Percentiles rank a stretch among this genome's conserved stretches.
These are phyloP conservation scores for Euschistus heros DNA, from an alignment of 1,140 invertebrate genomes.

Conservation along the genomic window DNA sequence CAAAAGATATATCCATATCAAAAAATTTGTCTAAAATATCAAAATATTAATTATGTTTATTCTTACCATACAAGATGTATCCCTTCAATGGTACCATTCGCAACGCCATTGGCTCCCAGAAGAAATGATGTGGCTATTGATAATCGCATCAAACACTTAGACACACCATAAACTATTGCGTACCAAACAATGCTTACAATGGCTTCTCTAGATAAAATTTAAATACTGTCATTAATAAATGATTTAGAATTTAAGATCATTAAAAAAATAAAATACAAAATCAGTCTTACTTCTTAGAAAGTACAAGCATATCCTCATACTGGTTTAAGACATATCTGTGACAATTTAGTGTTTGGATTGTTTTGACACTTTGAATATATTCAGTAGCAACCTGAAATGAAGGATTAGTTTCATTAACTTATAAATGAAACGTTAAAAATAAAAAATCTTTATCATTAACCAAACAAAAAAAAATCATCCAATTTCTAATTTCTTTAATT, in stretches of 20 bases:
- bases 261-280: no score
- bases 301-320: background rate
- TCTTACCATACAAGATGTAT: background rate
- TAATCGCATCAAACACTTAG: background rate
- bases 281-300: background rate
- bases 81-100: background rate
- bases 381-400: slow-evolving; percentile 55
- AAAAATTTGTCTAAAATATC: no score
- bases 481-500: no score
- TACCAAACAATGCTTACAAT: background rate
- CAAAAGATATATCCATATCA: no score
- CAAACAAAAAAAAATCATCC: no score
- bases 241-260: no score
- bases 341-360: slow-evolving; percentile 53
- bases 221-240: no score
- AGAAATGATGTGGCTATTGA: background rate
- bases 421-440: no score
- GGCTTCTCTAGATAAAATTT: background rate
- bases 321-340: background rate
- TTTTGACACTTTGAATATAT: slow-evolving; percentile 63
- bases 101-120: background rate
- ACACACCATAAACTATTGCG: background rate
- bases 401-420: no score
- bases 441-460: no score
- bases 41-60: no score